Evolutionary conservation across 2,113 vertebrate species (phyloP), one percentile per base, ranked within the genome.

Genomic region (Enhydra lutris): DNA sequence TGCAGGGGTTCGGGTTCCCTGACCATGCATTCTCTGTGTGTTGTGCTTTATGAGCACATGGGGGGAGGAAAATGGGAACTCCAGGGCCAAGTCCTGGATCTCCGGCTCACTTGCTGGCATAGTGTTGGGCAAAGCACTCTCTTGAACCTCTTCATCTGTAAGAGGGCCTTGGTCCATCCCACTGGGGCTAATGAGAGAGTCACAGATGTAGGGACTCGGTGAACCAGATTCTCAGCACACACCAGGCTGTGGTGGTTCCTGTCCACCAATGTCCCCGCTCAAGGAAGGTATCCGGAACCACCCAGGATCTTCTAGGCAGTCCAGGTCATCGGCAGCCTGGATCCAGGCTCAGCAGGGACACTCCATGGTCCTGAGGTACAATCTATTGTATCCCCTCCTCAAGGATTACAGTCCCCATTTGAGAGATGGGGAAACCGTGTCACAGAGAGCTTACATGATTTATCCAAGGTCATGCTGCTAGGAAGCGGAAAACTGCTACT

Each of bases 1-100:
- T 20, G 1, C 0, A 18, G 47, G 47, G 57, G 6, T 55, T n/a
- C 5, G 1, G 31, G 52, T 17, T 8, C 20, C 65, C 69, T 11
- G 57, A 4, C 17, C n/a, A 17, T 7, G 81, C 47, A 4, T 17
- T 29, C 39, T 74, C 71, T 20, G 13, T 42, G 36, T 18, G 3
- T 17, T 24, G n/a, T 36, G 24, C n/a, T 78, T 11, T 59, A 2
- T 21, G 90, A 73, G 11, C 45, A 59, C 14, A 1, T 1, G 21
- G 50, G 29, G 1, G 34, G 15, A 14, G 47, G 36, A 61, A 18
- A 36, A 26, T 7, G n/a, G 36, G 85, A 81, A 20, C 15, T 42
- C 67, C 29, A 34, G 76, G 8, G 20, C 59, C 1, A 1, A 17
- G 52, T 24, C 23, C n/a, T 5, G 14, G 63, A 21, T 31, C 6